Evolutionary conservation across 2,797 vertebrate species (phyloP).

Genomic region (Catamblyrhynchus diadema): DNA sequence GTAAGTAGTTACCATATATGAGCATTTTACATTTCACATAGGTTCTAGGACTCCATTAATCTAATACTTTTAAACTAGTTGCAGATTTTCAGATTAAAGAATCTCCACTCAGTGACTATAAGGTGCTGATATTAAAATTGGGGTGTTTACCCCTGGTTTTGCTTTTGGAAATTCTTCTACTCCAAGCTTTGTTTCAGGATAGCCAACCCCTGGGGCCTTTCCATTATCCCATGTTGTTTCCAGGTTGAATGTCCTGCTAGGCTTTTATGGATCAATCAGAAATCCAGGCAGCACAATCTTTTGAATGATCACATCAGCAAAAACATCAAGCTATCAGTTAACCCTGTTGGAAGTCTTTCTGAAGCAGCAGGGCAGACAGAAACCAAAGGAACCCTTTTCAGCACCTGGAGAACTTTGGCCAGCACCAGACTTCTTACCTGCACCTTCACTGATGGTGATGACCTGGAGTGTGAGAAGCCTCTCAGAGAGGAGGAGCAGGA

Average conservation of each 20-base stretch:
- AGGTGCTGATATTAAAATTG: not conserved
- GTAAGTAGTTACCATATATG: not conserved
- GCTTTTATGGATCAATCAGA: not conserved
- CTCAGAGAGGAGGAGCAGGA: accelerated
- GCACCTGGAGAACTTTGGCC: not conserved
- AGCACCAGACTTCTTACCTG: not conserved
- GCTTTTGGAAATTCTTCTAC: not conserved
- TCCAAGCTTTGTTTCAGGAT: not conserved
- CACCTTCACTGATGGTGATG: not conserved
- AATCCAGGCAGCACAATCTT: not conserved
- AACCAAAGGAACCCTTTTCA: not conserved
- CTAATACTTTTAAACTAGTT: not conserved
- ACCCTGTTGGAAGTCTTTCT: not conserved
- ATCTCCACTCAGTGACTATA: not conserved
- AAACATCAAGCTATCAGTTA: not conserved
- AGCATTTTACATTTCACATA: not conserved
- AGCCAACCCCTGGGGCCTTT: not conserved
- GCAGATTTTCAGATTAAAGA: not conserved
- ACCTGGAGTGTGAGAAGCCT: not conserved
- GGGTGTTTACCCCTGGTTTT: accelerated
- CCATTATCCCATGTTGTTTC: accelerated
- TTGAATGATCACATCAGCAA: not conserved
- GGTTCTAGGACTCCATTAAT: not conserved
- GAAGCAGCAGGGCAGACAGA: not conserved
- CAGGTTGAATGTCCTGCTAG: not conserved